Conservation (phyloP, 2,888 invertebrate genomes). For the Pollenia griseotomentosa region DNA sequence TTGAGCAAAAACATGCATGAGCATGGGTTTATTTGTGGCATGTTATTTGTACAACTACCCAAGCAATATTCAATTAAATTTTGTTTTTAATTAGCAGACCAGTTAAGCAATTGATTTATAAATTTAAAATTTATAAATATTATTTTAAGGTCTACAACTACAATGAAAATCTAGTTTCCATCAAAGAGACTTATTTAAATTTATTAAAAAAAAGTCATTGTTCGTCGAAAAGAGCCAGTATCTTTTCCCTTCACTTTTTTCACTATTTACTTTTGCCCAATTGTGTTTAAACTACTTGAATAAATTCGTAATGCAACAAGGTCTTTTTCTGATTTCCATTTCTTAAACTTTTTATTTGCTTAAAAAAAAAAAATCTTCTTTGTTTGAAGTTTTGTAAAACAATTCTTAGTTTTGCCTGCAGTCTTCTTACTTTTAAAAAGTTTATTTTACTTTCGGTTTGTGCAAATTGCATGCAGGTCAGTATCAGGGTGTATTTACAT, state of each 20-base stretch:
- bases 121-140: conserved; percentile 19
- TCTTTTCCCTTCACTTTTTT: conserved; percentile 19
- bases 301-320: conserved; percentile 32
- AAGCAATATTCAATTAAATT: conserved; percentile 60
- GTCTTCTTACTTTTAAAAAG: conserved; percentile 22
- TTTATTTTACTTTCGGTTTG: conserved; percentile 47
- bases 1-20: too few relatives aligned
- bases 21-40: not conserved
- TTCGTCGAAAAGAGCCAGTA: conserved; percentile 16
- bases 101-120: conserved; percentile 44
- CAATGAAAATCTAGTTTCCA: not conserved
- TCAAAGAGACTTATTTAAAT: not conserved
- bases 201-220: not conserved
- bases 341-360: conserved; percentile 33
- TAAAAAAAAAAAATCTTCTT: conserved; percentile 2
- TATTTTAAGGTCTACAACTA: not conserved
- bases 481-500: conserved; percentile 49
- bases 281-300: conserved; percentile 28
- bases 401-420: conserved; percentile 32
- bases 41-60: conserved; percentile 34
- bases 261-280: conserved; percentile 40
- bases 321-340: not conserved
- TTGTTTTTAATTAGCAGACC: conserved; percentile 61
- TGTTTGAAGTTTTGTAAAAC: conserved; percentile 12
- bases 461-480: conserved; percentile 68